Conservation (phyloP, 92 coral and sea anemone species). For the Actinostola sp. region DNA sequence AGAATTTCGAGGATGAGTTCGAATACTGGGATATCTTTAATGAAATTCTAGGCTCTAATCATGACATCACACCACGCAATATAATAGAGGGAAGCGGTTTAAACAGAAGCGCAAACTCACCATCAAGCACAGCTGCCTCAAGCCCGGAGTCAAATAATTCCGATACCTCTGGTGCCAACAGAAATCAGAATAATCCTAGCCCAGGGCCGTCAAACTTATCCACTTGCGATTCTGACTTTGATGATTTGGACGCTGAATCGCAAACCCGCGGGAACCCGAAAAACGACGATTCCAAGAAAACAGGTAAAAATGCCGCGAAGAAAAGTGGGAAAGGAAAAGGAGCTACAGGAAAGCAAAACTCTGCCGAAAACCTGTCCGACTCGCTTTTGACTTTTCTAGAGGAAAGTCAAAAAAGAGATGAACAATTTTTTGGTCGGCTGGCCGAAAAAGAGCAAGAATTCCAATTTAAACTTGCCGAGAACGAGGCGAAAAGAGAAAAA, state of each 20-base stretch:
- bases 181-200: not conserved
- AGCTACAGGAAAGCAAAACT: too few species aligned
- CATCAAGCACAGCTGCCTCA: not conserved
- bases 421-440: not conserved
- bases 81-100: not conserved
- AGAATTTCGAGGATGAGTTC: not conserved
- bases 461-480: not conserved
- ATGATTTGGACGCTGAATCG: not conserved
- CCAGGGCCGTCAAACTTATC: not conserved
- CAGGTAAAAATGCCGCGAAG: not conserved
- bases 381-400: not conserved
- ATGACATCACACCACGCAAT: not conserved
- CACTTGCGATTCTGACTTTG: not conserved
- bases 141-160: not conserved
- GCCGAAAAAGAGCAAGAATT: slow-evolving; percentile 3
- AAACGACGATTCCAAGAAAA: not conserved
- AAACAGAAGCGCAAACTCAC: not conserved
- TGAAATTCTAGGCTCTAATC: not conserved
- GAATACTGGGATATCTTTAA: slow-evolving; percentile 8
- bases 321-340: not conserved
- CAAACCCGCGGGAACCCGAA: not conserved
- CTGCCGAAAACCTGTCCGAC: not conserved
- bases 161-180: too few species aligned
- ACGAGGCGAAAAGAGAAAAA: not conserved
- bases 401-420: slow-evolving; percentile 1